Evolutionary conservation across 2,113 vertebrate species (phyloP), one percentile per base, ranked within the genome.

Genomic region (Noturus placidus): DNA sequence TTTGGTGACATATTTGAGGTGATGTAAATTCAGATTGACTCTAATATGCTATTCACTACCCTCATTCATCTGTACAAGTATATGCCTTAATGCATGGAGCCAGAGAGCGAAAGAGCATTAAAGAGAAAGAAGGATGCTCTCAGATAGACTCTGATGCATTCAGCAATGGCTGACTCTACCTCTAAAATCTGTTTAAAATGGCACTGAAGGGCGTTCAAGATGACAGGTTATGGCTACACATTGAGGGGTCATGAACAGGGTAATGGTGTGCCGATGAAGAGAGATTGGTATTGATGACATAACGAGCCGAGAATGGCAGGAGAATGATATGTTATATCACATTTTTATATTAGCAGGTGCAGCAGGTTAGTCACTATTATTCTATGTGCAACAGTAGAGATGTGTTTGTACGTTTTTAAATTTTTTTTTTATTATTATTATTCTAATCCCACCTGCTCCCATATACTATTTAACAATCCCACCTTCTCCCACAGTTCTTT

Each of bases 231-330:
- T 76, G 57, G 74, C 57, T 67, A 65, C 81, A 67, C 56, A 84
- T n/a, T 7, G 82, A 35, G 59, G 25, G 85, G 85, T 86, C 87
- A 84, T 20, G 50, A 82, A 72, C 70, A 84, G 81, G 69, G 57
- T 88, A 86, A 86, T 86, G 77, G 85, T 57, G 50, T 52, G 46
- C n/a, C 42, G 76, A 80, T 79, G 76, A 22, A 69, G n/a, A 54
- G 19, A 80, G 76, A 81, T 81, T 61, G 22, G 63, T 65, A 81
- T 86, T 54, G 77, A 81, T 69, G 61, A 69, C 85, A 81, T 86
- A 81, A 86, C 63, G 50, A 81, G 63, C 42, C 69, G 50, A 57
- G 61, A 61, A 76, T 79, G 59, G 46, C 57, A 17, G 42, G 20
- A 30, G 42, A 86, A 57, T n/a, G 77, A 80, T 81, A 20, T 33